Percentiles rank a stretch among this genome's conserved stretches.
phyloP scores from a whole-genome alignment of 1,140 invertebrate species.

The Teleopsis dalmanni region DNA sequence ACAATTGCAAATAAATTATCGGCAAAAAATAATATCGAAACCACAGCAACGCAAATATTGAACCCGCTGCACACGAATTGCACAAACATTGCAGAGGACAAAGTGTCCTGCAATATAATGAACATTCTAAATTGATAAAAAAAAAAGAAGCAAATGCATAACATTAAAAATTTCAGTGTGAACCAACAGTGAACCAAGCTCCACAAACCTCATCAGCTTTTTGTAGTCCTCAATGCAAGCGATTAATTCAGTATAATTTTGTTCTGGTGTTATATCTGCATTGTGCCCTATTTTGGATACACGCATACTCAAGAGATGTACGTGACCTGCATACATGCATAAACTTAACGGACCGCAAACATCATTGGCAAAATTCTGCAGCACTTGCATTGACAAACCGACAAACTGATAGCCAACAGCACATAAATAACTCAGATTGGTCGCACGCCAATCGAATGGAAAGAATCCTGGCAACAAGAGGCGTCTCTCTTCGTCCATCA shows the following conservation, averaged over 20 bases:
- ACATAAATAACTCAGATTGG: constrained; percentile 1
- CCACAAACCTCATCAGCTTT: constrained; percentile 21
- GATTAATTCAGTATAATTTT: constrained; percentile 5
- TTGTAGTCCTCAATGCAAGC: constrained; percentile 19
- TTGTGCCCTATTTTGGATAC: constrained; percentile 12
- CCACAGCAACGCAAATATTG: constrained; percentile 25
- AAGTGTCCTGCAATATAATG: constrained; percentile 8
- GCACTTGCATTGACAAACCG: constrained; percentile 12
- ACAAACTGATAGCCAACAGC: constrained; percentile 19
- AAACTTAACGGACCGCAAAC: constrained; percentile 17
- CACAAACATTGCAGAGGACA: constrained; percentile 19
- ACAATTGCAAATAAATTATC: constrained; percentile 13
- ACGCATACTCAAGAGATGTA: constrained; percentile 15
- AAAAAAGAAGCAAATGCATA: too few relatives aligned
- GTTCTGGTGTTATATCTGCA: background rate
- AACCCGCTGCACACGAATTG: constrained; percentile 21
- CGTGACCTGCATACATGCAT: constrained; percentile 21
- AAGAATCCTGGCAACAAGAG: constrained; percentile 24
- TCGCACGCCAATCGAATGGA: constrained; percentile 19
- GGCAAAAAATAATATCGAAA: constrained; percentile 24
- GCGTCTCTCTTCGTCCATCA: constrained; percentile 14
- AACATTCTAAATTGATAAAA: constrained; percentile 19
- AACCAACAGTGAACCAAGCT: too few relatives aligned
- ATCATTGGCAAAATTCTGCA: constrained; percentile 22
- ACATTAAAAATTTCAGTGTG: too few relatives aligned